phyloP scores from a whole-genome alignment of 2,797 vertebrate species.

The Pseudochirops cupreus region DNA sequence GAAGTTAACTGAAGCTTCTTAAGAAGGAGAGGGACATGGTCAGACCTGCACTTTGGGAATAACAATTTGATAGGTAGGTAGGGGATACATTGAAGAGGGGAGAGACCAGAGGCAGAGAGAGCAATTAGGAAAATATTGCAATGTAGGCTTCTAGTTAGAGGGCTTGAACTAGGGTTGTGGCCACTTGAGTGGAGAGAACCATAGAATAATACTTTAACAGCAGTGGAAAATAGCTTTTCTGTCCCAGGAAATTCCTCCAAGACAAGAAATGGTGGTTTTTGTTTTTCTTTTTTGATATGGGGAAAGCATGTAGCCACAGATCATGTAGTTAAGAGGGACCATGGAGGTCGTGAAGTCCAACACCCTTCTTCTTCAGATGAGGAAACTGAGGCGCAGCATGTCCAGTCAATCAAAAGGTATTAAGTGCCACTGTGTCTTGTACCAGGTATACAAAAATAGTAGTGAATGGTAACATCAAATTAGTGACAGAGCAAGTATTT shows the following conservation, averaged over 20 bases:
- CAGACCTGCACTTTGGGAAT: not conserved
- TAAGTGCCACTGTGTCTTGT: not conserved
- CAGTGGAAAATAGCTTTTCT: constrained; percentile 17
- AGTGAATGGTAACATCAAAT: not conserved
- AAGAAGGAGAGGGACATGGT: not conserved
- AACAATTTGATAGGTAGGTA: not conserved
- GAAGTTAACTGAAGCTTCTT: not conserved
- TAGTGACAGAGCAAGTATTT: not conserved
- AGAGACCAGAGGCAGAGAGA: not conserved
- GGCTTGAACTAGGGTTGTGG: not conserved
- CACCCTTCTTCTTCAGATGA: not conserved
- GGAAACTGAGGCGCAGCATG: not conserved
- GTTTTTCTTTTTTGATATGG: not conserved
- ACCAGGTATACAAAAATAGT: not conserved
- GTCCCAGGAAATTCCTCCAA: not conserved
- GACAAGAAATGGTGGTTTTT: constrained; percentile 21
- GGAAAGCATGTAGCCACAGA: constrained; percentile 17
- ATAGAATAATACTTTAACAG: constrained; percentile 1
- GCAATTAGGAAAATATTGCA: not conserved
- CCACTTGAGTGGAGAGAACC: not conserved
- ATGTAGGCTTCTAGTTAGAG: not conserved
- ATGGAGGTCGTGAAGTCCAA: not conserved
- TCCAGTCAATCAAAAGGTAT: not conserved
- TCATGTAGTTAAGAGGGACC: not conserved
- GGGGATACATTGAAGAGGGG: not conserved